Evolutionary conservation across 2,113 vertebrate species (phyloP).

Genomic region (Stercorarius parasiticus): DNA sequence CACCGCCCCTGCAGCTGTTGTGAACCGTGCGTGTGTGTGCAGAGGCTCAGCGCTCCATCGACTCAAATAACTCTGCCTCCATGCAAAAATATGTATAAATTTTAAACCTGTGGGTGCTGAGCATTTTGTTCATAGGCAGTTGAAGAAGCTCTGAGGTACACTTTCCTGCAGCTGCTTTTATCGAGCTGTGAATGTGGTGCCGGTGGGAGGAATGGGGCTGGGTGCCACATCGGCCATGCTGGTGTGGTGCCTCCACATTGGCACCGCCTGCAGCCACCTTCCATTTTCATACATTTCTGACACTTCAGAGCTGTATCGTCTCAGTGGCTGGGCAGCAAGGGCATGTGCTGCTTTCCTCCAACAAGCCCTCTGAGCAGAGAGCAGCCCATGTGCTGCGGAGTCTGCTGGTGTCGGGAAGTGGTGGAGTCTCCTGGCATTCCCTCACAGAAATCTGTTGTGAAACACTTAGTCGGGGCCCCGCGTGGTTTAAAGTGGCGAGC

Average conservation of each 20-base stretch:
- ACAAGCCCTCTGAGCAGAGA: neutral
- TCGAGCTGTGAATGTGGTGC: neutral
- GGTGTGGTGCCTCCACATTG: conserved; percentile 31
- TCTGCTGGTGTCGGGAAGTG: neutral
- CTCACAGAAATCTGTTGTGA: rapidly evolving
- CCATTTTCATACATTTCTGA: conserved; percentile 82
- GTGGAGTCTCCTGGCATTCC: rapidly evolving
- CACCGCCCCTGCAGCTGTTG: neutral
- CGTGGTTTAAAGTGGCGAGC: neutral
- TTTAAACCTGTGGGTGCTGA: neutral
- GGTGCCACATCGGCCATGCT: conserved; percentile 59
- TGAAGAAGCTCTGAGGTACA: neutral
- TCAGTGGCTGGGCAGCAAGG: neutral
- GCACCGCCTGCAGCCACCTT: conserved; percentile 76
- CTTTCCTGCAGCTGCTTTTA: conserved; percentile 5
- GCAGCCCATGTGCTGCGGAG: rapidly evolving
- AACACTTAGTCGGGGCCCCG: neutral
- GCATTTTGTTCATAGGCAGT: neutral
- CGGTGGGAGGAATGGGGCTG: neutral
- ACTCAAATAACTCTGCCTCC: neutral
- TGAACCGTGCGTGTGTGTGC: neutral
- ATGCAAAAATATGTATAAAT: neutral
- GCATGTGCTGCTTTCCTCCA: neutral
- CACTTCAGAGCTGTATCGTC: conserved; percentile 33
- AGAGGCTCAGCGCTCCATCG: neutral